Evolutionary conservation across 1,140 invertebrate species (phyloP).

Genomic region (Cydia strobilella): DNA sequence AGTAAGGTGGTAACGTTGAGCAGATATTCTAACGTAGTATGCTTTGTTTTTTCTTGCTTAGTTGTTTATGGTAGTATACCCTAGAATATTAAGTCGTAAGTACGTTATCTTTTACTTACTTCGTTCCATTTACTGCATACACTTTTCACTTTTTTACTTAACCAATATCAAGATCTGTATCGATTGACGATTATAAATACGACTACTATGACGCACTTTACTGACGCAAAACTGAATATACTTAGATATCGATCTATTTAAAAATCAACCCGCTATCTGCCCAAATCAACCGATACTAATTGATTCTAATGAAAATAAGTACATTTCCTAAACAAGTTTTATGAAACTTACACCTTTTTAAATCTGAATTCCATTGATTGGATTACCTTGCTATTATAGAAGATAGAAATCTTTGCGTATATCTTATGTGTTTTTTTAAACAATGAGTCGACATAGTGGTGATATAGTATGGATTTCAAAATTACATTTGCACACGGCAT

Average conservation of each 20-base stretch:
- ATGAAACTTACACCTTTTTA: background rate
- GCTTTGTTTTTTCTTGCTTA: too few species aligned
- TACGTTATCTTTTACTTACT: background rate
- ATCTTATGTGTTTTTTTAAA: background rate
- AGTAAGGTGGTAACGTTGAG: too few species aligned
- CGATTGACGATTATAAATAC: background rate
- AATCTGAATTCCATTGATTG: background rate
- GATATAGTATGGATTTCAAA: too few species aligned
- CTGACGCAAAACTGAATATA: background rate
- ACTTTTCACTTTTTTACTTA: background rate
- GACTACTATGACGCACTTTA: conserved; percentile 5
- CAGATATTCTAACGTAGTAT: too few species aligned
- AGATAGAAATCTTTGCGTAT: background rate
- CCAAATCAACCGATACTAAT: background rate
- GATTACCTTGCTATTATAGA: background rate
- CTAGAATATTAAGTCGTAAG: background rate
- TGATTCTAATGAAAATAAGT: background rate
- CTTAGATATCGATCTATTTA: background rate
- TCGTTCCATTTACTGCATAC: background rate
- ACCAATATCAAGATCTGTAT: background rate
- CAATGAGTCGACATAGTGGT: background rate
- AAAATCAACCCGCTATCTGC: background rate
- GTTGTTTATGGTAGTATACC: too few species aligned
- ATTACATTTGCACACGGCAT: background rate
- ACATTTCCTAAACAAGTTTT: background rate